Percentiles rank a stretch among this genome's conserved stretches.
Evolutionary conservation across 2,113 vertebrate genomes (phyloP).

Genomic region (Lepus americanus): DNA sequence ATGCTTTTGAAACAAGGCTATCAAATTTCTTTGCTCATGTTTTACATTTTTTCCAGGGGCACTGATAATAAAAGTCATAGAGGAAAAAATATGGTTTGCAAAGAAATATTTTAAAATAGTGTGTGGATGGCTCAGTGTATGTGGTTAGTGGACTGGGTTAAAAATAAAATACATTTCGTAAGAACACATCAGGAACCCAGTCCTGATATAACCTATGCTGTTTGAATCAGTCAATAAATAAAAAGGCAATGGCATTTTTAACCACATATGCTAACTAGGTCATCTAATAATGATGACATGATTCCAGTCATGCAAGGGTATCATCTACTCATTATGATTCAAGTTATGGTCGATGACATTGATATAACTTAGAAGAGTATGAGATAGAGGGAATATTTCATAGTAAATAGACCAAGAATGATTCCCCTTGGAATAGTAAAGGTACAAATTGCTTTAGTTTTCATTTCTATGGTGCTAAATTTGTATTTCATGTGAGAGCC

Average conservation of each 20-base stretch:
- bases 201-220: conserved; percentile 58
- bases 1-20: conserved; percentile 40
- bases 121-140: conserved; percentile 68
- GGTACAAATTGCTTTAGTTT: conserved; percentile 90
- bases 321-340: conserved; percentile 83
- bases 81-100: conserved; percentile 64
- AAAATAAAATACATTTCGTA: conserved; percentile 70
- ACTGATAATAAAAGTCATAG: conserved; percentile 73
- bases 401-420: conserved; percentile 85
- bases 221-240: conserved; percentile 81
- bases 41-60: conserved; percentile 58
- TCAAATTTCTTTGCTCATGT: conserved; percentile 17
- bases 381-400: conserved; percentile 87
- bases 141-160: conserved; percentile 47
- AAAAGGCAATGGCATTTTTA: conserved; percentile 80
- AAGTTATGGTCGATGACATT: conserved; percentile 85
- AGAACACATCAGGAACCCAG: conserved; percentile 66
- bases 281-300: conserved; percentile 83
- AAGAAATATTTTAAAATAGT: conserved; percentile 76
- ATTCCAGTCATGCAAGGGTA: conserved; percentile 78
- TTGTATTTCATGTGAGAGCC: conserved; percentile 87
- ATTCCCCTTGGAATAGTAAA: conserved; percentile 88
- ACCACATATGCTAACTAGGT: conserved; percentile 84
- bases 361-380: conserved; percentile 87
- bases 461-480: conserved; percentile 88